phyloP scores from a whole-genome alignment of 2,113 vertebrate genomes.

The Onychostruthus taczanowskii region DNA sequence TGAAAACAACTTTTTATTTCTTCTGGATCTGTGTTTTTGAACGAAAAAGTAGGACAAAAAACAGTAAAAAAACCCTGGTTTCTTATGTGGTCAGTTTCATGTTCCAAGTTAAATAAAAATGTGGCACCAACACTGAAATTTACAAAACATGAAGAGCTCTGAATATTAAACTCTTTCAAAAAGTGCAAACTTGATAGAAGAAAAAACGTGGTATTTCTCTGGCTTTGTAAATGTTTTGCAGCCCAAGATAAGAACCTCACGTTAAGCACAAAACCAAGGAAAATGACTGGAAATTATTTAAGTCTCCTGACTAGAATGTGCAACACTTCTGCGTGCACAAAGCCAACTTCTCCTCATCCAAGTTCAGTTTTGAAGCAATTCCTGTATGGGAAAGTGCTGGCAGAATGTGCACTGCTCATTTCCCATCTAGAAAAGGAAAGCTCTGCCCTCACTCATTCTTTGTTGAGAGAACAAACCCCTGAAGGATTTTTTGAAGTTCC shows the following conservation, averaged over 20 bases:
- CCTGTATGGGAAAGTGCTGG: neutral
- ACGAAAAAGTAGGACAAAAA: neutral
- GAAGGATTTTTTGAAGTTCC: neutral
- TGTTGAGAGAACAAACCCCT: neutral
- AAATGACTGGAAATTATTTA: neutral
- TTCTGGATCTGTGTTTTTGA: neutral
- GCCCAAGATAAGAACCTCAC: neutral
- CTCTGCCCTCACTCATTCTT: neutral
- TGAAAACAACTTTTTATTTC: neutral
- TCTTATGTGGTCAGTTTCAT: rapidly evolving
- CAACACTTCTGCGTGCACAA: neutral
- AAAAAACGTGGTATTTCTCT: neutral
- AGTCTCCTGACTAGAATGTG: neutral
- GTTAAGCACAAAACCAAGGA: neutral
- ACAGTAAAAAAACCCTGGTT: neutral
- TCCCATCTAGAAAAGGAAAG: neutral
- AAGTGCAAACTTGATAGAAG: neutral
- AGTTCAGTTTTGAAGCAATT: neutral
- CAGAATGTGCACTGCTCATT: neutral
- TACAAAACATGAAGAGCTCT: neutral
- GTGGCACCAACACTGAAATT: neutral
- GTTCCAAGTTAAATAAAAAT: neutral
- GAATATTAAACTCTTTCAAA: neutral
- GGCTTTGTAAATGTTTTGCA: neutral
- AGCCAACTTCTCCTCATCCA: neutral